These are phyloP conservation scores for Rhagonycha lutea DNA, from an alignment of 2,888 invertebrate species.

Conservation along the genomic window DNA sequence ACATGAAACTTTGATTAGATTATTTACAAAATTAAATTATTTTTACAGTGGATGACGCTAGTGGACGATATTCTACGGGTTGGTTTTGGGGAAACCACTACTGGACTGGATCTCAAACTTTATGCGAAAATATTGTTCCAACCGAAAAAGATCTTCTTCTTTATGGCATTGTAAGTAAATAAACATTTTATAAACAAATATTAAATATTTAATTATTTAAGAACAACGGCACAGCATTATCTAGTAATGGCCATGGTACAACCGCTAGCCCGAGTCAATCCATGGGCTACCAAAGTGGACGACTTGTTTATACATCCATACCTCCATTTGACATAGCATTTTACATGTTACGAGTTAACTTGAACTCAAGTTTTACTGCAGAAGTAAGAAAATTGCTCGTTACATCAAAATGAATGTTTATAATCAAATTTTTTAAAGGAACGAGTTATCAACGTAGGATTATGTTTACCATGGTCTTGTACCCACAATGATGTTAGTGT, in stretches of 20 bases:
- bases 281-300: constrained; percentile 43
- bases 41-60: constrained; percentile 69
- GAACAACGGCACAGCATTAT: neutral
- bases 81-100: constrained; percentile 84
- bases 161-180: constrained; percentile 45
- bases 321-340: constrained; percentile 73
- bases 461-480: constrained; percentile 76
- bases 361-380: constrained; percentile 61
- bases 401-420: neutral
- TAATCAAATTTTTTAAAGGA: constrained; percentile 56
- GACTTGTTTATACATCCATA: constrained; percentile 41
- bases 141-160: constrained; percentile 43
- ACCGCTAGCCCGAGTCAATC: constrained; percentile 43
- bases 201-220: neutral
- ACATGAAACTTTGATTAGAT: neutral
- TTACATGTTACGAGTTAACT: constrained; percentile 64
- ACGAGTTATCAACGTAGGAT: constrained; percentile 72
- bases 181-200: neutral
- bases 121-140: constrained; percentile 69
- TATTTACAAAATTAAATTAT: neutral
- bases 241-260: neutral
- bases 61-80: constrained; percentile 76
- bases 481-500: constrained; percentile 63
- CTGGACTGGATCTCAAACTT: constrained; percentile 76
- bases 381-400: constrained; percentile 50